Evolutionary conservation across 2,888 invertebrate genomes (phyloP).

Genomic region (Calameuta idolon): DNA sequence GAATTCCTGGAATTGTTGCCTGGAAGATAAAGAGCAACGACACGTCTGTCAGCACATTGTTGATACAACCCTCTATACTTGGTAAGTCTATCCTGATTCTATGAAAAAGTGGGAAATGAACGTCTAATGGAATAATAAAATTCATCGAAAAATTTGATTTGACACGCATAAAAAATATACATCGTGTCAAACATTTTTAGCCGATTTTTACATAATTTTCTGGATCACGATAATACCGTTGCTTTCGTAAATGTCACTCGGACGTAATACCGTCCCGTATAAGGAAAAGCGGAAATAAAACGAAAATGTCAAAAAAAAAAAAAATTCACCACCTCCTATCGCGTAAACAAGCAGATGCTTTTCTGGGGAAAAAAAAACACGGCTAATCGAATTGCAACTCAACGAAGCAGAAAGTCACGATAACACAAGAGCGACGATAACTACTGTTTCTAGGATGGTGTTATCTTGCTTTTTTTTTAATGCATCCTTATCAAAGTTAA

Average conservation of each 20-base stretch:
- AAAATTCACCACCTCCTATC: not conserved
- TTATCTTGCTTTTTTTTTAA: not conserved
- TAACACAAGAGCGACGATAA: not conserved
- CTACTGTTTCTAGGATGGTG: not conserved
- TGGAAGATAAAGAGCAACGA: slow-evolving; percentile 77
- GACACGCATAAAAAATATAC: no score
- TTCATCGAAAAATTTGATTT: no score
- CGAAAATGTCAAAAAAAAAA: not conserved
- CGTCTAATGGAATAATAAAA: no score
- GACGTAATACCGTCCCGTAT: not conserved
- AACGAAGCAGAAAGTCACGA: not conserved
- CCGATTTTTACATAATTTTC: not conserved
- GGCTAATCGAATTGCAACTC: not conserved
- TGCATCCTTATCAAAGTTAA: not conserved
- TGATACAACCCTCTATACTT: slow-evolving; percentile 89
- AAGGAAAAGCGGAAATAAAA: not conserved
- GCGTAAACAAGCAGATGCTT: not conserved
- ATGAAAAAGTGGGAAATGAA: no score
- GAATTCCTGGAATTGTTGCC: slow-evolving; percentile 85
- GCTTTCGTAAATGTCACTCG: not conserved
- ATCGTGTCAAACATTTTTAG: not conserved
- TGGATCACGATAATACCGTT: not conserved
- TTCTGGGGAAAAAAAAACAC: not conserved
- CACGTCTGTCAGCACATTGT: slow-evolving; percentile 72
- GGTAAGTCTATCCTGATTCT: slow-evolving; percentile 66